Conservation (phyloP, 1,140 invertebrate genomes). For the Brachionus angularis region DNA sequence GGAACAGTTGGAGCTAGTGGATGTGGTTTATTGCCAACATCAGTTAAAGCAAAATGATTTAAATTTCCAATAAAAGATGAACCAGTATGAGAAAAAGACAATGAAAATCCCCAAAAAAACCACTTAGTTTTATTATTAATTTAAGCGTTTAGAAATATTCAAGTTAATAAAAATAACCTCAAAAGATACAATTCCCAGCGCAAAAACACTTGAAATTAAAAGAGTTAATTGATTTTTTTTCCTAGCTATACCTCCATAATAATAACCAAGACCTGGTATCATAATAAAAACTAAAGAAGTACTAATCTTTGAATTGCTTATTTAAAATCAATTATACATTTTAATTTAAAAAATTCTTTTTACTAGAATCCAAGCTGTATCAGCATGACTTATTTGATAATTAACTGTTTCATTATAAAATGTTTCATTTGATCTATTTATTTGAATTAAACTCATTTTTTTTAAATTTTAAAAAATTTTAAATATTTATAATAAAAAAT, state of each 20-base stretch:
- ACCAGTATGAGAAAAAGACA: neutral
- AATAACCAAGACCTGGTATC: conserved; percentile 48
- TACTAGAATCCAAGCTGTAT: conserved; percentile 46
- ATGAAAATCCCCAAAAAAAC: neutral
- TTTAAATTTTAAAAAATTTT: no score
- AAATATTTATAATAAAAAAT: no score
- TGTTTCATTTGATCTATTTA: no score
- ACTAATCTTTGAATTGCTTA: neutral
- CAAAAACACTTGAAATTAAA: conserved; percentile 37
- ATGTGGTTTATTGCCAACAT: neutral
- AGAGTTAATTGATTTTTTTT: conserved; percentile 47
- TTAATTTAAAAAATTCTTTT: neutral
- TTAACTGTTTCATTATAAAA: no score
- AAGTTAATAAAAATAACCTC: neutral
- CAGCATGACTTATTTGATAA: conserved; percentile 43
- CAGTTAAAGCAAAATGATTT: neutral
- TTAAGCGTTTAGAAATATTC: neutral
- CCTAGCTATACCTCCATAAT: conserved; percentile 48
- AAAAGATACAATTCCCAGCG: neutral
- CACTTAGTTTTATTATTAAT: neutral
- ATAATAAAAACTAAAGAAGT: conserved; percentile 47
- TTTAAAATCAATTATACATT: neutral
- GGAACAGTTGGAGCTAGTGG: neutral
- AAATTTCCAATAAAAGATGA: conserved; percentile 3
- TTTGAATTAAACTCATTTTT: no score